Evolutionary conservation across 2,113 vertebrate genomes (phyloP), one percentile per base, ranked within the genome.

Genomic region (Psittacula cyanocephala): DNA sequence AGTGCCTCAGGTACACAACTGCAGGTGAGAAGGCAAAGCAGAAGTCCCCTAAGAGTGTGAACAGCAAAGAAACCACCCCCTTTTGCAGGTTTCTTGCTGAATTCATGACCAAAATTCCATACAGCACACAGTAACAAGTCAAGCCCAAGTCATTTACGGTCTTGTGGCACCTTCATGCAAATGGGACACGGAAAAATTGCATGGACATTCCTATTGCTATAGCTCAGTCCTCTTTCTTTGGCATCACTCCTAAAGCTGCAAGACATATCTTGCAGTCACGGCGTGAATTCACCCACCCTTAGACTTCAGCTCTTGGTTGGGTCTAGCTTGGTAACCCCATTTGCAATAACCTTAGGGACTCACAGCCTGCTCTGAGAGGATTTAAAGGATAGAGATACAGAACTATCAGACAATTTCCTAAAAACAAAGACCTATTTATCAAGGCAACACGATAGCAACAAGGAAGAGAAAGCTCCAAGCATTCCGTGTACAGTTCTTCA

Each of bases 401-500:
- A 52, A 16, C 46, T 19, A 68, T 35, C 23, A 41, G 39, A 37
- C 3, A 27, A 17, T n/a, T n/a, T 60, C 27, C 46, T 50, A 52
- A 65, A 75, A 71, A 35, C 39, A 60, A 78, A 39, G 15, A 50
- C 72, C 28, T 57, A 23, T 64, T 55, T 50, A 55, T 49, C 71
- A 83, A 89, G 79, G 50, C 55, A 72, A 10, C 8, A 2, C 0
- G 10, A 17, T 1, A 46, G 52, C 27, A 49, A 31, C 29, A 3
- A 0, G 13, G 43, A 62, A 60, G 67, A 88, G 28, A 31, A 43
- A 1, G 68, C 52, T 28, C 55, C 43, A 13, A 29, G 44, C 2
- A 0, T 10, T 46, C 53, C 12, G 14, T 9, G 16, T 2, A 2
- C 2, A 6, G 72, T 10, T 60, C 0, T 11, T 28, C 18, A 11